Conservation (phyloP, 2,797 vertebrate species). For the Pagetopsis macropterus region DNA sequence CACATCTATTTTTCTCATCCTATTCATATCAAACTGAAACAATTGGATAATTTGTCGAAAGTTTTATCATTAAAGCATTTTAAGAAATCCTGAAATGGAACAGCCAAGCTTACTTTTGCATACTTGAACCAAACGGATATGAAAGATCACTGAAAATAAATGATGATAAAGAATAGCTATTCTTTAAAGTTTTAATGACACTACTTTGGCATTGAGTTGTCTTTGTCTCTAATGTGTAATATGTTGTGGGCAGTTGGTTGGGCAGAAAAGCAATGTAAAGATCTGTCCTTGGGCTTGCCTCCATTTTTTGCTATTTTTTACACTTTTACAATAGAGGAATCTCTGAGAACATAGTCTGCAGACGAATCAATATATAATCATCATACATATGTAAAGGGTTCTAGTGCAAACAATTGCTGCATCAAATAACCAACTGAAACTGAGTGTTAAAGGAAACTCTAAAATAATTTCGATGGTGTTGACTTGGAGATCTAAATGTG, state of each 20-base stretch:
- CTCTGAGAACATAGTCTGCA: not conserved
- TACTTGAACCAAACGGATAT: too few species aligned
- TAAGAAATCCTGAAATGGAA: too few species aligned
- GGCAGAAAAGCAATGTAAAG: not conserved
- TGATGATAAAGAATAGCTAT: too few species aligned
- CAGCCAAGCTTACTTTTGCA: too few species aligned
- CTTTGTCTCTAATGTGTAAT: too few species aligned
- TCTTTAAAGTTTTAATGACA: too few species aligned
- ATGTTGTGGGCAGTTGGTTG: not conserved
- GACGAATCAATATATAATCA: not conserved
- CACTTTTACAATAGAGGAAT: too few species aligned
- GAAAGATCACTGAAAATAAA: too few species aligned
- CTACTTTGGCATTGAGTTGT: too few species aligned
- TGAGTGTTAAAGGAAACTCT: not conserved
- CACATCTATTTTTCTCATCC: too few species aligned
- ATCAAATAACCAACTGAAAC: not conserved
- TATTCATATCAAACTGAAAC: not conserved
- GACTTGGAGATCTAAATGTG: conserved; percentile 21
- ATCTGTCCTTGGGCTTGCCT: not conserved
- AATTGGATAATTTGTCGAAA: too few species aligned
- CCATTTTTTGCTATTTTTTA: not conserved
- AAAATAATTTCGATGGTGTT: conserved; percentile 13
- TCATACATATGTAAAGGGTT: not conserved
- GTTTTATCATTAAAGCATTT: too few species aligned
- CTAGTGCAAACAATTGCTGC: not conserved